Conservation (phyloP, 2,113 vertebrate species). For the Raja brachyura region DNA sequence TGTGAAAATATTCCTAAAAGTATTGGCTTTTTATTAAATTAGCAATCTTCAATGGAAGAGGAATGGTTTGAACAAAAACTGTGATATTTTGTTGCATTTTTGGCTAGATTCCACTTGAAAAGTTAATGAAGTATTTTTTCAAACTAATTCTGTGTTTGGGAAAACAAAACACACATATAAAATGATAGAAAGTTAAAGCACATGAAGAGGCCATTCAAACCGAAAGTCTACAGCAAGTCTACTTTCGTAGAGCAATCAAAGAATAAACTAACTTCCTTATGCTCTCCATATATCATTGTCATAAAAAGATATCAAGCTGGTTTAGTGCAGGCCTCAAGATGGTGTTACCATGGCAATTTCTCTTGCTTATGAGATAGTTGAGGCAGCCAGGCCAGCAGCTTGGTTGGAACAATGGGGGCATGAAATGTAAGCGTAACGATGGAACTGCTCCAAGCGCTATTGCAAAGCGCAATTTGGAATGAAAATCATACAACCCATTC, state of each 20-base stretch:
- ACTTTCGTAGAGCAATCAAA: not conserved
- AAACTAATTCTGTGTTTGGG: not conserved
- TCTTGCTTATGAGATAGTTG: no score
- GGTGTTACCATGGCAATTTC: no score
- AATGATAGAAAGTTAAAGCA: not conserved
- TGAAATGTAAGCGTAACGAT: no score
- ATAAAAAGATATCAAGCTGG: no score
- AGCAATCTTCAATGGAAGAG: not conserved
- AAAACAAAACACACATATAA: not conserved
- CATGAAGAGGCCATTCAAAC: not conserved
- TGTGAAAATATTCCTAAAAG: not conserved
- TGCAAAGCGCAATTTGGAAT: no score
- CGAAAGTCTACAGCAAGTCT: not conserved
- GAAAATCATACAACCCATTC: not conserved
- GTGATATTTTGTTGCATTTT: not conserved
- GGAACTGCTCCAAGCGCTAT: no score
- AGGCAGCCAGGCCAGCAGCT: no score
- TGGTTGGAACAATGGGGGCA: no score
- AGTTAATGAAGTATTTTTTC: not conserved
- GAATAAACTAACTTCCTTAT: not conserved
- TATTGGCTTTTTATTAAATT: not conserved
- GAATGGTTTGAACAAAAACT: not conserved
- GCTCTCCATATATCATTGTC: not conserved
- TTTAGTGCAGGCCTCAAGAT: no score
- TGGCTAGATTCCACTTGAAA: not conserved